Evolutionary conservation across 2,888 invertebrate species (phyloP), one percentile per base, ranked within the genome.

Genomic region (Drosophila mimica): DNA sequence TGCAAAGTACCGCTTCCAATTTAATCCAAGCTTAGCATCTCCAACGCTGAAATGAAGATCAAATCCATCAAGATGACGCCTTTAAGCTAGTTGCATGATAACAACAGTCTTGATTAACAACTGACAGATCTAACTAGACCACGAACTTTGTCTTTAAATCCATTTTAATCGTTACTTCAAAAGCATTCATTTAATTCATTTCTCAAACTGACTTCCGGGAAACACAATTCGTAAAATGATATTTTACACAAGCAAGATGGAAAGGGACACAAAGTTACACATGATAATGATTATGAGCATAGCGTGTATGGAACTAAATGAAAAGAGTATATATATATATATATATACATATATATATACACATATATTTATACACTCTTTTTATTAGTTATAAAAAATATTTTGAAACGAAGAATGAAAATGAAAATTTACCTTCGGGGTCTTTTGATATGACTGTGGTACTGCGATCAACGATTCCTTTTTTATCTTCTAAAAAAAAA

Each of bases 391-490:
- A 46, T 46, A 15, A 25, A 13, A 4, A 0, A 25, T 46, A 15
- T 46, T 25, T 25, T 25, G 9, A 25, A 46, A 46, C 20, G 46
- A 43, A 11, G 52, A 40, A 65, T 70, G 46, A 8, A 48, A 56
- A 30, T 60, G 51, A 67, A 62, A 60, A 83, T 77, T 92, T 93
- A 92, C 92, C 97, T 95, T 97, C 97, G 91, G 97, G 97, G 92
- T 97, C 97, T 95, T 97, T 97, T 93, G 97, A 97, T 94, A 98
- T 97, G 93, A 98, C 98, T 93, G 98, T 98, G 94, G 97, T 97
- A 94, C 97, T 97, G 94, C 97, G 96, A 95, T 98, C 97, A 94
- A 97, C 97, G 92, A 96, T 97, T 94, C 96, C 96, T 94, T 97
- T 97, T 95, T 97, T 97, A 95, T 97, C 97, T 94, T 97, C 97